These are phyloP conservation scores for Tragelaphus imberbis DNA, from an alignment of 2,113 vertebrate species.

Conservation along the genomic window DNA sequence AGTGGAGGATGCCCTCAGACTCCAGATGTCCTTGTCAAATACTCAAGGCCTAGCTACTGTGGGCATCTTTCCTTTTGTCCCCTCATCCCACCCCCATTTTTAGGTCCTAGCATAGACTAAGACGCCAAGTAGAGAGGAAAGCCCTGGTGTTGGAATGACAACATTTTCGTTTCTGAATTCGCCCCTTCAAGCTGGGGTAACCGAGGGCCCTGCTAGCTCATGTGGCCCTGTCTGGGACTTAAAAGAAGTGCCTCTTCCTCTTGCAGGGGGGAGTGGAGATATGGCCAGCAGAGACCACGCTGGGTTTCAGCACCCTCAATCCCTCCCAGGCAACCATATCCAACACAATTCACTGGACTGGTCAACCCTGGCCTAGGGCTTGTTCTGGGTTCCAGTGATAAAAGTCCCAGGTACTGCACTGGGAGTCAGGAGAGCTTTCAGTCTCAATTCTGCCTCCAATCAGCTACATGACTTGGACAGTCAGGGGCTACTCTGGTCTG, in stretches of 20 bases:
- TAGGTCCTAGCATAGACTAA: background rate
- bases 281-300: background rate
- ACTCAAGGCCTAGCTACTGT: background rate
- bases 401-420: background rate
- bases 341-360: background rate
- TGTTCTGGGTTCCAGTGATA: background rate
- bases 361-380: background rate
- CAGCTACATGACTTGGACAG: background rate
- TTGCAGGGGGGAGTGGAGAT: background rate
- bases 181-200: background rate
- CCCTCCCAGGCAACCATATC: too few species aligned
- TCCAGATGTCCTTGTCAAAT: background rate
- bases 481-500: background rate
- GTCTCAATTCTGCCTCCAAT: background rate
- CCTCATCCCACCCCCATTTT: background rate
- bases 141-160: background rate
- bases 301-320: background rate
- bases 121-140: background rate
- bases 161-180: background rate
- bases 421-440: background rate
- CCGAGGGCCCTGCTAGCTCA: background rate
- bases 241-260: background rate
- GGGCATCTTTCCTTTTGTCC: background rate
- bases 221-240: background rate
- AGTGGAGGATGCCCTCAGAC: background rate